Conservation (phyloP, 2,888 invertebrate species). For the Trachelus stipa region DNA sequence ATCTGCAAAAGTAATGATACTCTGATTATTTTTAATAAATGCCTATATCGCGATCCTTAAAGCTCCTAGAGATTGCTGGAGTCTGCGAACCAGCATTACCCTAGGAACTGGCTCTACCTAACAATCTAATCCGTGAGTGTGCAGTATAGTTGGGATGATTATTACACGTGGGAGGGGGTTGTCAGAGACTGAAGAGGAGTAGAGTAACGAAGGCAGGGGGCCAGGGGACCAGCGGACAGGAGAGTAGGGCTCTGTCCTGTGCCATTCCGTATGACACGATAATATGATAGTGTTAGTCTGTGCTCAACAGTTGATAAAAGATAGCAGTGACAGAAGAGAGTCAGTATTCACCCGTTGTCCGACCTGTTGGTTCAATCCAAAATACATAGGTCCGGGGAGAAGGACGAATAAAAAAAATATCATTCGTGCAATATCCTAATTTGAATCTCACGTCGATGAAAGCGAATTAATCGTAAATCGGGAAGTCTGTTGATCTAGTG, state of each 20-base stretch:
- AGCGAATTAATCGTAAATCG: background rate
- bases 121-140: conserved; percentile 42
- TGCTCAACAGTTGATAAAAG: conserved; percentile 65
- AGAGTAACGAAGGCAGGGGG: conserved; percentile 25
- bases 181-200: conserved; percentile 26
- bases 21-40: background rate
- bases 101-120: conserved; percentile 14
- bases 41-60: background rate
- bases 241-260: conserved; percentile 26
- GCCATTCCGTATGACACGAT: conserved; percentile 36
- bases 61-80: background rate
- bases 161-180: conserved; percentile 44
- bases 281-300: conserved; percentile 60
- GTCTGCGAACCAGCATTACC: background rate
- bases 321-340: conserved; percentile 60
- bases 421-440: background rate
- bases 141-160: conserved; percentile 43
- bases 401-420: background rate
- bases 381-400: background rate
- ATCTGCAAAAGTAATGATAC: background rate
- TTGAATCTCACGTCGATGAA: background rate
- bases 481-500: background rate
- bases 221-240: conserved; percentile 24
- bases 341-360: conserved; percentile 56
- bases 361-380: conserved; percentile 43